Conservation (phyloP, 1,140 invertebrate genomes). For the Apis laboriosa region DNA sequence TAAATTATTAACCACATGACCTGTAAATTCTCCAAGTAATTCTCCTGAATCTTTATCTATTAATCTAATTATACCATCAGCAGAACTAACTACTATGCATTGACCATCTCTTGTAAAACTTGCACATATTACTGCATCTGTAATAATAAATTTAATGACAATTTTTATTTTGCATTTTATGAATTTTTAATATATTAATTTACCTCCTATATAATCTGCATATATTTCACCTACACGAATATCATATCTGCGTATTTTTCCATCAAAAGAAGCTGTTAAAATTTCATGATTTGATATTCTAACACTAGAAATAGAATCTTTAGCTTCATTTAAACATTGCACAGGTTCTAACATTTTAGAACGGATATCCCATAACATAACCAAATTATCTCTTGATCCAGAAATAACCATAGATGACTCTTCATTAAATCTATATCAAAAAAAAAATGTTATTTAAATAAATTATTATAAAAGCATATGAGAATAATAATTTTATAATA, state of each 20-base stretch:
- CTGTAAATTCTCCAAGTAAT: slow-evolving; percentile 89
- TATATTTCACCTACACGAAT: slow-evolving; percentile 91
- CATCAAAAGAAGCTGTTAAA: slow-evolving; percentile 94
- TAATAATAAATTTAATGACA: slow-evolving; percentile 59
- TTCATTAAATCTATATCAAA: slow-evolving; percentile 89
- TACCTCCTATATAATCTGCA: slow-evolving; percentile 93
- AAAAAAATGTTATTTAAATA: neutral
- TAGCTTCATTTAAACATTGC: slow-evolving; percentile 93
- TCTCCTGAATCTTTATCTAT: slow-evolving; percentile 95
- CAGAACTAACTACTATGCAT: slow-evolving; percentile 91
- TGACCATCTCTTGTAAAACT: slow-evolving; percentile 92
- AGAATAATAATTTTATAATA: neutral
- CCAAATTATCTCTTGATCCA: slow-evolving; percentile 94
- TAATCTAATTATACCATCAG: slow-evolving; percentile 90
- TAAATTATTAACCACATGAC: slow-evolving; percentile 90
- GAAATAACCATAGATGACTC: slow-evolving; percentile 95
- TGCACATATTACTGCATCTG: slow-evolving; percentile 88
- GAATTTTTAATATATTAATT: slow-evolving; percentile 56
- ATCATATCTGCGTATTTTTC: slow-evolving; percentile 93
- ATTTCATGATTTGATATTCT: slow-evolving; percentile 95
- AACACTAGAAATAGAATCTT: slow-evolving; percentile 94
- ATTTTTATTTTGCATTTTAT: neutral
- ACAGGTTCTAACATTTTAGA: slow-evolving; percentile 88
- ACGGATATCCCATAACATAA: slow-evolving; percentile 94
- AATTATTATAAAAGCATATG: neutral